phyloP scores from a whole-genome alignment of 2,888 invertebrate species.

The Pyrrhia umbra region DNA sequence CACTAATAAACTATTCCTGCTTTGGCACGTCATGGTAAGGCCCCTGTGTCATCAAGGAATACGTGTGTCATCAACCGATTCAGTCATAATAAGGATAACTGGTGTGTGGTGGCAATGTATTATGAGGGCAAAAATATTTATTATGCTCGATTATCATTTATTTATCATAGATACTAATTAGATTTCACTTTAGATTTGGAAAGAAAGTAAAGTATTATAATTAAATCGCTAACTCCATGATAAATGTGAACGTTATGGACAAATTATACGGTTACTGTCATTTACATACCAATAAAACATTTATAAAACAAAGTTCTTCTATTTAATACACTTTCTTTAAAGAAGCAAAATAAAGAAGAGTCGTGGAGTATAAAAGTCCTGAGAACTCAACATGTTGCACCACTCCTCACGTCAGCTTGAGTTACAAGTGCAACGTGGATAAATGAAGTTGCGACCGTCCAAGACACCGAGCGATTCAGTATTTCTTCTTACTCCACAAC shows the following conservation, averaged over 20 bases:
- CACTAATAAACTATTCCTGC: too few relatives aligned
- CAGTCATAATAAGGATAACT: constrained; percentile 28
- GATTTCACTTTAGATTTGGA: constrained; percentile 29
- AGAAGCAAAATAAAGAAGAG: constrained; percentile 15
- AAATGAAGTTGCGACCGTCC: constrained; percentile 48
- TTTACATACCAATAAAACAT: neutral
- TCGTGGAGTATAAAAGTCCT: constrained; percentile 31
- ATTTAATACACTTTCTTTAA: neutral
- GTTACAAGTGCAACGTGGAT: constrained; percentile 49
- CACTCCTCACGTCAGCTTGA: constrained; percentile 35
- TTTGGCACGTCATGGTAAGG: too few relatives aligned
- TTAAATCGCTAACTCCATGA: too few relatives aligned
- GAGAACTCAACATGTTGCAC: constrained; percentile 49
- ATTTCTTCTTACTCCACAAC: constrained; percentile 34
- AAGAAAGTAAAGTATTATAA: too few relatives aligned
- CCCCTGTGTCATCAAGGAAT: too few relatives aligned
- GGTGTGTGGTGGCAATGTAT: neutral
- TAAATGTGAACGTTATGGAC: too few relatives aligned
- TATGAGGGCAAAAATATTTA: constrained; percentile 34
- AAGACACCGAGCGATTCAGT: constrained; percentile 35
- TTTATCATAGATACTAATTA: constrained; percentile 27
- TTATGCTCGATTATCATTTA: constrained; percentile 20
- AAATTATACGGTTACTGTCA: constrained; percentile 9
- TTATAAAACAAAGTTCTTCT: neutral
- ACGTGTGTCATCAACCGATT: constrained; percentile 14